Percentiles rank a stretch among this genome's conserved stretches.
Conservation (phyloP, 2,113 vertebrate genomes). For the Zapornia atra region DNA sequence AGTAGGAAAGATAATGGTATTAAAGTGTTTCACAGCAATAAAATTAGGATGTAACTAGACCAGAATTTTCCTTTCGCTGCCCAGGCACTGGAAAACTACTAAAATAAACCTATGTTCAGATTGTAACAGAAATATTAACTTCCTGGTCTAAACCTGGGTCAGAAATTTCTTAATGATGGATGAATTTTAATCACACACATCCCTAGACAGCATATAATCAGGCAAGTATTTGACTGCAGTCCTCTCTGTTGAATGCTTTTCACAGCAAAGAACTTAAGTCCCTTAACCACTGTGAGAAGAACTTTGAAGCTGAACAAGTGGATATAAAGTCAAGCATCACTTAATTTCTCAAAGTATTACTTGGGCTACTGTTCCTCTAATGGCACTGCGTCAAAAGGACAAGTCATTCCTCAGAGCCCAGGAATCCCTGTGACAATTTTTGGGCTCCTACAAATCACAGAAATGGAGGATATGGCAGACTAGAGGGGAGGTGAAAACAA, state of each 20-base stretch:
- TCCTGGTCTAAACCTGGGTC: not conserved
- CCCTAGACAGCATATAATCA: not conserved
- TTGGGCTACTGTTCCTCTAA: not conserved
- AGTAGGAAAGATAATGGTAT: not conserved
- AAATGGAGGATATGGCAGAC: not conserved
- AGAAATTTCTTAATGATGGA: not conserved
- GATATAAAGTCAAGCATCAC: not conserved
- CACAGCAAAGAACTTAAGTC: not conserved
- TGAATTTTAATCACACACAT: not conserved
- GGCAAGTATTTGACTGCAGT: not conserved
- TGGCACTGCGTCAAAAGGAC: accelerated
- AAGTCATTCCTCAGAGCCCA: not conserved
- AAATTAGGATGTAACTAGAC: not conserved
- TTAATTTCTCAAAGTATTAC: not conserved
- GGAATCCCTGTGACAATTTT: not conserved
- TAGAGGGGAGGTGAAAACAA: not conserved
- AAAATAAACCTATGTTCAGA: not conserved
- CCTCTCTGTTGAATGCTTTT: not conserved
- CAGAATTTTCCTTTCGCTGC: not conserved
- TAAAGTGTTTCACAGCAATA: not conserved
- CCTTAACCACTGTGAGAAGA: not conserved
- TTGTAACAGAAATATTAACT: not conserved
- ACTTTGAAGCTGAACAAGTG: not conserved
- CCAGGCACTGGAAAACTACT: not conserved
- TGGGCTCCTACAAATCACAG: not conserved